Conservation (phyloP, 2,888 invertebrate species). For the Eilema griseolum region DNA sequence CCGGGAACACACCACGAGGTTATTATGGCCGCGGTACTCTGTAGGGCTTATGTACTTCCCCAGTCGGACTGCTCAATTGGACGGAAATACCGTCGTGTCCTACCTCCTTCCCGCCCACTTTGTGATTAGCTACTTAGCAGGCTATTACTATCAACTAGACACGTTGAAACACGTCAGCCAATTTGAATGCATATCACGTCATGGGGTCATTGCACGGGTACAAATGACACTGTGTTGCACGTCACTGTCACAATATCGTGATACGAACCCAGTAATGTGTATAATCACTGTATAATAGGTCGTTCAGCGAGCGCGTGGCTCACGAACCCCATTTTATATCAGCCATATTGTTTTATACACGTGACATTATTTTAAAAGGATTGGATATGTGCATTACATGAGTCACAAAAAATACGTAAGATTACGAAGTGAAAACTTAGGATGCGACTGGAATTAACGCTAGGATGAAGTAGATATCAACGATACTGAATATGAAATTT, state of each 20-base stretch:
- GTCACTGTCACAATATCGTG: conserved; percentile 51
- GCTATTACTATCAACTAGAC: neutral
- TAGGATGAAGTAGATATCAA: no score
- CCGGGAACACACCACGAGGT: no score
- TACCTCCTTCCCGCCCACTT: no score
- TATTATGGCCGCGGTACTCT: no score
- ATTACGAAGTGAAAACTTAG: no score
- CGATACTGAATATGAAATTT: no score
- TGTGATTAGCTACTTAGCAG: neutral
- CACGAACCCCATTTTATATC: conserved; percentile 45
- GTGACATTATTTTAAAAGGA: neutral
- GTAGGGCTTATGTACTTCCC: no score
- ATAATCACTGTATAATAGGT: conserved; percentile 44
- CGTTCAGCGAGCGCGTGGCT: conserved; percentile 43
- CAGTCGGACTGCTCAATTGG: no score
- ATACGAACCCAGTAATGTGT: conserved; percentile 38
- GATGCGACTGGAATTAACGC: no score
- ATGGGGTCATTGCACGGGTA: conserved; percentile 35
- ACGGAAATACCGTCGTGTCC: no score
- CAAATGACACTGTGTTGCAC: conserved; percentile 15
- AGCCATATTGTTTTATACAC: conserved; percentile 15
- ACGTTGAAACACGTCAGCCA: conserved; percentile 15
- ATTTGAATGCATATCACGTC: conserved; percentile 34
- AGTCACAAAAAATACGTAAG: no score
- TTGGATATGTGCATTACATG: neutral